phyloP scores from a whole-genome alignment of 2,113 vertebrate genomes.

The Heterochromis multidens region DNA sequence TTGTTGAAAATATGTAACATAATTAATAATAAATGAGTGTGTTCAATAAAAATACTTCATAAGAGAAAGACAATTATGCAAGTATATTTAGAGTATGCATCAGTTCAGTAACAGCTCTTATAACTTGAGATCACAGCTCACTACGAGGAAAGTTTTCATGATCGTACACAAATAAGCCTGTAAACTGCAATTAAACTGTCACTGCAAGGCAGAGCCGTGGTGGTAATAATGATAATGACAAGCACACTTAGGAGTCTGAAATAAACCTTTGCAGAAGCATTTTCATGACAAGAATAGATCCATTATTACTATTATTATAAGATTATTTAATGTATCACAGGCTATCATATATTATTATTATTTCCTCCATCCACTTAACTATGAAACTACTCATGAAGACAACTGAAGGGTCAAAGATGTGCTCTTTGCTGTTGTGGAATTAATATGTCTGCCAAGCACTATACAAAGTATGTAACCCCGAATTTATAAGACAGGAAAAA shows the following conservation, averaged over 20 bases:
- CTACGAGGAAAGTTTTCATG: neutral
- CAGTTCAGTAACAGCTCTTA: neutral
- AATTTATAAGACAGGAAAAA: too few species aligned
- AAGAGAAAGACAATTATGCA: neutral
- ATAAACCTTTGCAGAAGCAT: neutral
- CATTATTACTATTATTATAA: neutral
- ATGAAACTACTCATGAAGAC: neutral
- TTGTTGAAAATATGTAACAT: neutral
- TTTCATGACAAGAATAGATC: neutral
- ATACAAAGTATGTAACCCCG: neutral
- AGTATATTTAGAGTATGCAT: neutral
- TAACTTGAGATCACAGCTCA: neutral
- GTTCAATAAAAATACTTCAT: neutral
- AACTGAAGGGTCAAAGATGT: neutral
- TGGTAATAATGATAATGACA: neutral
- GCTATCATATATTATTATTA: neutral
- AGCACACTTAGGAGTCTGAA: neutral
- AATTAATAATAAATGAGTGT: neutral
- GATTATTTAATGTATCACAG: neutral
- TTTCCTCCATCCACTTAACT: neutral
- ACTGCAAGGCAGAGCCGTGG: neutral
- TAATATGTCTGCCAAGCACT: too few species aligned
- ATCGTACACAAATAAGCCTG: neutral
- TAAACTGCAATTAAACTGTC: neutral
- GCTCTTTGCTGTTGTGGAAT: neutral